These are phyloP conservation scores for Hydrotaea diabolus DNA, from an alignment of 2,888 invertebrate genomes.

Conservation along the genomic window DNA sequence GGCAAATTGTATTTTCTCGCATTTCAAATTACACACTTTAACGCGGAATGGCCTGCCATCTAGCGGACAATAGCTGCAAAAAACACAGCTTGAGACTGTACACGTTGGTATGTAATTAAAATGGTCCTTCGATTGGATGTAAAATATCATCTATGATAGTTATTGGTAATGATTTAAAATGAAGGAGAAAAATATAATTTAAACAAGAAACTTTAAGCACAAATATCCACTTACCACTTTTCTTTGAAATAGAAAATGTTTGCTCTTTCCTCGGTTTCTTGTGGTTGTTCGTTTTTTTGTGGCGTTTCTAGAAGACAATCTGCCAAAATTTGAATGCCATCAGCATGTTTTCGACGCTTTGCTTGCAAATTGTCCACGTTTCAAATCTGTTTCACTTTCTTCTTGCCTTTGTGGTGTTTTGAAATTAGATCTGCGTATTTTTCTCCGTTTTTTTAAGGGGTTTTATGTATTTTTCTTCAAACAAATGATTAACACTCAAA, in stretches of 20 bases:
- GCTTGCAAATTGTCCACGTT: not conserved
- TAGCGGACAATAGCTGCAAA: too few relatives aligned
- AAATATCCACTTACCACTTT: conserved; percentile 15
- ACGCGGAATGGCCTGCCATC: too few relatives aligned
- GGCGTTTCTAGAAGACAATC: conserved; percentile 11
- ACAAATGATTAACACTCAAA: conserved; percentile 35
- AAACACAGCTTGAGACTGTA: too few relatives aligned
- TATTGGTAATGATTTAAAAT: too few relatives aligned
- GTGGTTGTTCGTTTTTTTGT: conserved; percentile 17
- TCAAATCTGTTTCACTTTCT: not conserved
- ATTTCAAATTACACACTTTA: too few relatives aligned
- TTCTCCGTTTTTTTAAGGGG: conserved; percentile 7
- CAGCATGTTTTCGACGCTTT: not conserved
- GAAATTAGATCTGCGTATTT: not conserved
- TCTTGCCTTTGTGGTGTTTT: not conserved
- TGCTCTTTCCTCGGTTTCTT: not conserved
- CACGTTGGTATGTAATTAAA: too few relatives aligned
- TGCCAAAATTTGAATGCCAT: not conserved
- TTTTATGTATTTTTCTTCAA: conserved; percentile 19
- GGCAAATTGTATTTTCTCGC: too few relatives aligned
- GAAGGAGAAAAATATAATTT: not conserved
- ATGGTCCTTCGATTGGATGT: too few relatives aligned
- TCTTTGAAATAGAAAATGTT: not conserved
- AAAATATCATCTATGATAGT: too few relatives aligned
- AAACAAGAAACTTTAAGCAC: not conserved